Evolutionary conservation across 1,140 invertebrate genomes (phyloP).

Genomic region (Helicoverpa zea): DNA sequence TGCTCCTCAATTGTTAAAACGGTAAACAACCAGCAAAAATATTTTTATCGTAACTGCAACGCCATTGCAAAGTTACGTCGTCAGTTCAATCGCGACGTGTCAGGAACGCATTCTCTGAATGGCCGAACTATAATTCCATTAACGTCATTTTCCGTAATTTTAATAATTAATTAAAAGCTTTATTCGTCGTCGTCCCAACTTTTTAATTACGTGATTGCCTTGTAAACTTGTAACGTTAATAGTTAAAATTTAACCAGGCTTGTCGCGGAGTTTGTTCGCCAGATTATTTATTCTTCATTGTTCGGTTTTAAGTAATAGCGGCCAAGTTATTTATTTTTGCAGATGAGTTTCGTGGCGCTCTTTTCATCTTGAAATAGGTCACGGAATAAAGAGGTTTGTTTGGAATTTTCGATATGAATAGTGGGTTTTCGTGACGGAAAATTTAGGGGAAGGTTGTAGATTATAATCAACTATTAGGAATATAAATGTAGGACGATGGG

Average conservation of each 20-base stretch:
- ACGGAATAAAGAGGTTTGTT: not conserved
- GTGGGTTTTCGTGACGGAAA: too few species aligned
- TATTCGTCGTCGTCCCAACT: conserved; percentile 20
- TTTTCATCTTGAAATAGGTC: conserved; percentile 9
- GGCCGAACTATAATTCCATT: too few species aligned
- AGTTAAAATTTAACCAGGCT: conserved; percentile 14
- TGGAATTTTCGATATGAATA: too few species aligned
- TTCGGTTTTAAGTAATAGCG: not conserved
- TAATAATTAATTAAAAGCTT: conserved; percentile 36
- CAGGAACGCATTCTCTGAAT: too few species aligned
- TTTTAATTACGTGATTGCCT: conserved; percentile 38
- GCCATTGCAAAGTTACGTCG: too few species aligned
- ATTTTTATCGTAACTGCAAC: too few species aligned
- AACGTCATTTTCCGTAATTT: not conserved
- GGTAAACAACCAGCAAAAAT: too few species aligned
- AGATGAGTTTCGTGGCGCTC: not conserved
- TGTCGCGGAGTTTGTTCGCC: not conserved
- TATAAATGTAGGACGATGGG: too few species aligned
- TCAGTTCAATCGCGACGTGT: too few species aligned
- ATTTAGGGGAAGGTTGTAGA: too few species aligned
- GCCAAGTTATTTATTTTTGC: not conserved
- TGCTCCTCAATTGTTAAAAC: too few species aligned
- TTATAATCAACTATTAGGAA: too few species aligned
- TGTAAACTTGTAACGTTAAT: conserved; percentile 6
- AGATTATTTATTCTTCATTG: conserved; percentile 15